Base-by-base conservation (phyloP, 1,140 invertebrate species). In the Pantala flavescens region DNA sequence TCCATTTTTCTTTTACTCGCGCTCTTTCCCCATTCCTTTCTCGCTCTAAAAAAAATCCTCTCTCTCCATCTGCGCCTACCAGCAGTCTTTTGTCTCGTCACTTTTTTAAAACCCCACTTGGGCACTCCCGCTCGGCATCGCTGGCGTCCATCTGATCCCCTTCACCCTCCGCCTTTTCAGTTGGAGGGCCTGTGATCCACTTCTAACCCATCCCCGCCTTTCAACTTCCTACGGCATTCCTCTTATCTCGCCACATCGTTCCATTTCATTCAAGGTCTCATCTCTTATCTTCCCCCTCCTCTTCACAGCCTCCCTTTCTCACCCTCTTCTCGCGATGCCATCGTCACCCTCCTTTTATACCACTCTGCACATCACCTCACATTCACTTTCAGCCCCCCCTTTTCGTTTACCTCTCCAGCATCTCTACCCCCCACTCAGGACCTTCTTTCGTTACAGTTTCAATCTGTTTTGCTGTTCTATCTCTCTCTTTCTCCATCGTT, bases 21-120 rank as follows among this genome's bases (percentile, higher is more conserved):
- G 3, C 12, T 36, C 28, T 21, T 12, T 3, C 12, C 49, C 49
- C 49, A 16, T 63, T 63, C 12, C 49, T 63, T 63, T 63, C 49
- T 63, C 49, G 14, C n/a, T 21, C 49, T 7, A 63, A 63, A 63
- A 63, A 63, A 63, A 63, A 63, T 63, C 16, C n/a, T n/a, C n/a
- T n/a, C n/a, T 63, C 5, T 21, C 49, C 49, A 63, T 63, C 49
- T 63, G 49, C 49, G 49, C 49, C 49, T 7, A 63, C 49, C 49
- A 63, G 49, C 49, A 63, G 49, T 63, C 49, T 63, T 63, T 63
- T 63, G 49, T 63, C 49, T 63, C 49, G 49, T 21, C n/a, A 63
- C 49, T 63, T 63, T 63, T 63, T 63, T 63, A 19, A 63, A 63
- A 63, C 49, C 28, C 49, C 49, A 21, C 49, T 63, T 21, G 49